phyloP scores from a whole-genome alignment of 2,113 vertebrate species.

The Sylvia atricapilla region DNA sequence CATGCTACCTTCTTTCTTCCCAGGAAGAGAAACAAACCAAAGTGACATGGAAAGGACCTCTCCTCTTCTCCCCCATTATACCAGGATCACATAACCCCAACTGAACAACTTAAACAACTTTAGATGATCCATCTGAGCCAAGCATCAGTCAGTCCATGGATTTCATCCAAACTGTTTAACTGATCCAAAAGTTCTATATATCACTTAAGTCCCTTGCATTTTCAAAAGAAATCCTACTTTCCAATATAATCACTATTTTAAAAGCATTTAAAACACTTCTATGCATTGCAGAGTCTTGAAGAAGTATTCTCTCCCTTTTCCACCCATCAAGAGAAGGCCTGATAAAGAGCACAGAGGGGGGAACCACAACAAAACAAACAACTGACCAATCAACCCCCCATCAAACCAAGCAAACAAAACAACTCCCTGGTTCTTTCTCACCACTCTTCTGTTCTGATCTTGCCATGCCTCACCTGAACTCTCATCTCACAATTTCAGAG shows the following conservation, averaged over 20 bases:
- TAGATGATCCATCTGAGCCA: not conserved
- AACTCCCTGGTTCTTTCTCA: not conserved
- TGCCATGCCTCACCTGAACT: not conserved
- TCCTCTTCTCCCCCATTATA: not conserved
- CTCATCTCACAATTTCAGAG: not conserved
- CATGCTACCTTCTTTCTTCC: not conserved
- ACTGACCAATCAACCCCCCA: not conserved
- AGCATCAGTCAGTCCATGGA: not conserved
- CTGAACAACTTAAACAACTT: not conserved
- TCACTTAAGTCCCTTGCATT: not conserved
- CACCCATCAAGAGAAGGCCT: not conserved
- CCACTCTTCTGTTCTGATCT: not conserved
- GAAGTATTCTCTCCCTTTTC: not conserved
- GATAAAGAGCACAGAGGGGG: not conserved
- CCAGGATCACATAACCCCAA: not conserved
- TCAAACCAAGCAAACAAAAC: not conserved
- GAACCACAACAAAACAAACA: not conserved
- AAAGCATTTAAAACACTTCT: not conserved
- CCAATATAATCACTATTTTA: not conserved
- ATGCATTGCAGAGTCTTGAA: accelerated
- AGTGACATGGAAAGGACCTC: not conserved
- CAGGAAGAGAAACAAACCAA: not conserved
- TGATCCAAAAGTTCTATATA: not conserved
- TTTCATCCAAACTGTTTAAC: not conserved
- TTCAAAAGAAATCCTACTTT: not conserved